Evolutionary conservation across 2,888 invertebrate species (phyloP).

Genomic region (Asteroscopus sphinx): DNA sequence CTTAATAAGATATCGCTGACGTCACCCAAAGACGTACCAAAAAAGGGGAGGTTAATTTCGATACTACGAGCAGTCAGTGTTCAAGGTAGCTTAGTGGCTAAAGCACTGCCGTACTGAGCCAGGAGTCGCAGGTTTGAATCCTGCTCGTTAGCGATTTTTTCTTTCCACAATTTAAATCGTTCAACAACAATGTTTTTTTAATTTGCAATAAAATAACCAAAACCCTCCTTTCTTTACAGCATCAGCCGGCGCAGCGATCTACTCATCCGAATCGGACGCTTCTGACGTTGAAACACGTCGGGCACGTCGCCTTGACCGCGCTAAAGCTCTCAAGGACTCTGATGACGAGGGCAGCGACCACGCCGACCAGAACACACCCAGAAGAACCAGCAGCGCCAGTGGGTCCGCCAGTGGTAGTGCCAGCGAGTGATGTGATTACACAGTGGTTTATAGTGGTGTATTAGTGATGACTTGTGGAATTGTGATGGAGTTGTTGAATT

Average conservation of each 20-base stretch:
- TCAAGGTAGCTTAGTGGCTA: too few species aligned
- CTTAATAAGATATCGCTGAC: too few species aligned
- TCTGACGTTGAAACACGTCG: constrained; percentile 95
- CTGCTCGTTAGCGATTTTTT: too few species aligned
- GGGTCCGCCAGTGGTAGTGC: constrained; percentile 61
- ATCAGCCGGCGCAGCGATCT: constrained; percentile 92
- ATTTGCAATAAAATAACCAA: background rate
- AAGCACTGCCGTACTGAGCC: too few species aligned
- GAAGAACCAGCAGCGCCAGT: constrained; percentile 64
- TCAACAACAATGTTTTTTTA: too few species aligned
- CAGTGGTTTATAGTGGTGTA: constrained; percentile 1
- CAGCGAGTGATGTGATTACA: constrained; percentile 51
- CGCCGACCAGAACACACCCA: constrained; percentile 54
- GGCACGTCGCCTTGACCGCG: constrained; percentile 93
- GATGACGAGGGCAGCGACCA: constrained; percentile 90
- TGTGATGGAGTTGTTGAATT: too few species aligned
- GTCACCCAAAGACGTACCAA: too few species aligned
- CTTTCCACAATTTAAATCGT: too few species aligned
- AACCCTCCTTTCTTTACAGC: constrained; percentile 61
- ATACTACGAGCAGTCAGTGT: too few species aligned
- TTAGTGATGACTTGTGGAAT: background rate
- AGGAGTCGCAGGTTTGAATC: too few species aligned
- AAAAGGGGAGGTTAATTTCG: too few species aligned
- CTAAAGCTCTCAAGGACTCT: constrained; percentile 94
- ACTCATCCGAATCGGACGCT: constrained; percentile 96